Conservation (phyloP, 2,797 vertebrate genomes). For the Peromyscus eremicus region DNA sequence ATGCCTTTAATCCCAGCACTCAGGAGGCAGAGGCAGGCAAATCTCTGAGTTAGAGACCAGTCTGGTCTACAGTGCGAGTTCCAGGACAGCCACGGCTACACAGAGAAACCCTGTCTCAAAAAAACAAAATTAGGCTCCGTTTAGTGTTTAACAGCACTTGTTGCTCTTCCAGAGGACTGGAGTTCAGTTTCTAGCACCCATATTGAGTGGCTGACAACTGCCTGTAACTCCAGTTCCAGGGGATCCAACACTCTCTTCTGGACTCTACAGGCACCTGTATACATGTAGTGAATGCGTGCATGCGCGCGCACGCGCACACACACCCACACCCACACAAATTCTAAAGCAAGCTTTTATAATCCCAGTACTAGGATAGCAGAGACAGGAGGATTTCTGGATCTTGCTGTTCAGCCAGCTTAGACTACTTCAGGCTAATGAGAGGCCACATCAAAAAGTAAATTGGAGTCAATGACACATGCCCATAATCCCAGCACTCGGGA, state of each 20-base stretch:
- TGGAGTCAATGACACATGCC: background rate
- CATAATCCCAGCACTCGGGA: background rate
- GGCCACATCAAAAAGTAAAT: background rate
- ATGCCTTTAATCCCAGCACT: background rate
- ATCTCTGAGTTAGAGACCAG: background rate
- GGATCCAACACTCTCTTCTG: background rate
- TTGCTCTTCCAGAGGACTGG: background rate
- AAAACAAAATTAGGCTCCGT: too few species aligned
- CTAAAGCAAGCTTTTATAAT: background rate
- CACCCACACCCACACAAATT: too few species aligned
- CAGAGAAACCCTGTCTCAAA: background rate
- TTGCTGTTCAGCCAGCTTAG: background rate
- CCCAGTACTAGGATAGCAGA: background rate
- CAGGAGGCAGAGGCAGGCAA: background rate
- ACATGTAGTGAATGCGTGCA: rapidly evolving
- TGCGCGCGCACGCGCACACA: too few species aligned
- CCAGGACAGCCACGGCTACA: background rate
- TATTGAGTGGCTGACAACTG: background rate
- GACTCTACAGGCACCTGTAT: background rate
- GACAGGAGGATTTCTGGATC: background rate
- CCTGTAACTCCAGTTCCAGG: background rate
- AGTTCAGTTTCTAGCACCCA: background rate
- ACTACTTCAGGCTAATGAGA: background rate
- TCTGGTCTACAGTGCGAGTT: background rate
- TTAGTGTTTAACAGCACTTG: background rate